Conservation (phyloP, 1,140 invertebrate species). For the Diuraphis noxia region DNA sequence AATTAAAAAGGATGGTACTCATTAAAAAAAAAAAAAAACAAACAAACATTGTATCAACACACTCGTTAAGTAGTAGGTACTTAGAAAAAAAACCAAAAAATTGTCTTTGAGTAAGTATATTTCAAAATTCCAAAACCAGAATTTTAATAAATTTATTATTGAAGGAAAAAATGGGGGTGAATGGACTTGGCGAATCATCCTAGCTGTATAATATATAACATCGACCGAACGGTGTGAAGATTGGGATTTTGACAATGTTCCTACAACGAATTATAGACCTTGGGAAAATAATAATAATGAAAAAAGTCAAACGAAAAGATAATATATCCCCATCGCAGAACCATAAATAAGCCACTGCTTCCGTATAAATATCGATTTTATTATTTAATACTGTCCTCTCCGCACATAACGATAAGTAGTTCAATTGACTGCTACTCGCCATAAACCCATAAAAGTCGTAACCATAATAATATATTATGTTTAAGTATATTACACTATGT, state of each 20-base stretch:
- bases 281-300: not conserved
- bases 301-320: slow-evolving; percentile 4
- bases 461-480: not conserved
- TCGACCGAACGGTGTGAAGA: not conserved
- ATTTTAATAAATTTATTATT: no score
- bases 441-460: not conserved
- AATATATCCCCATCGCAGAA: not conserved
- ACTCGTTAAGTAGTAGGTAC: no score
- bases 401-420: not conserved
- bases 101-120: no score
- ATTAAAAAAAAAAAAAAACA: no score
- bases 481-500: not conserved
- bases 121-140: no score
- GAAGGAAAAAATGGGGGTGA: no score
- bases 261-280: not conserved
- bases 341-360: slow-evolving; percentile 10
- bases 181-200: no score
- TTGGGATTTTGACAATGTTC: not conserved
- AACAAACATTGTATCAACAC: no score
- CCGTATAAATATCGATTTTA: slow-evolving; percentile 28
- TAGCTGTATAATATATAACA: not conserved
- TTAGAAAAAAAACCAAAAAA: no score
- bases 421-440: not conserved
- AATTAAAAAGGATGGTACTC: no score
- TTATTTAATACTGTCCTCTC: slow-evolving; percentile 6